Conservation (phyloP, 1,140 invertebrate species). For the Macrocentrus cingulum region DNA sequence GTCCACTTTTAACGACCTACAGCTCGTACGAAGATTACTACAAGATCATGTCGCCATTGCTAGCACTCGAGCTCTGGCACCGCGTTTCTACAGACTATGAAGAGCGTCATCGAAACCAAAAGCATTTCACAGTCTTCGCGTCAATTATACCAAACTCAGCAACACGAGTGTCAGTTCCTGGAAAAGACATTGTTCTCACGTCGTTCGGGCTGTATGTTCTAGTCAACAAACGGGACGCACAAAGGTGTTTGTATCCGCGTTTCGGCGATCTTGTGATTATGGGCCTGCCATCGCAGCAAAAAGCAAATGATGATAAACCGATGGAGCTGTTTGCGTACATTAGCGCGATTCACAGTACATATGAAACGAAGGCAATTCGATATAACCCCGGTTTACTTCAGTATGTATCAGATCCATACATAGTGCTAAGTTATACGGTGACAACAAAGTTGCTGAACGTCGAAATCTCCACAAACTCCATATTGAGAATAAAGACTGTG, state of each 20-base stretch:
- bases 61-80: constrained; percentile 45
- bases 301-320: neutral
- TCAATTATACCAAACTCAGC: constrained; percentile 35
- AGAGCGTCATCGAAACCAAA: neutral
- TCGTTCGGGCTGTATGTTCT: constrained; percentile 35
- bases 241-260: constrained; percentile 28
- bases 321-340: constrained; percentile 41
- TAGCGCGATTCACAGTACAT: too few relatives aligned
- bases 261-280: constrained; percentile 41
- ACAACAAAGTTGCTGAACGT: constrained; percentile 31
- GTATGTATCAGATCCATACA: constrained; percentile 30
- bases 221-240: constrained; percentile 26
- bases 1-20: constrained; percentile 30
- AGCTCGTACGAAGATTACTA: constrained; percentile 42
- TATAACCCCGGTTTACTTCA: constrained; percentile 40
- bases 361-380: too few relatives aligned
- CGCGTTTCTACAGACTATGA: constrained; percentile 38
- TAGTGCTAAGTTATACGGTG: constrained; percentile 37
- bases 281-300: constrained; percentile 29
- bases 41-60: constrained; percentile 32
- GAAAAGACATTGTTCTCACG: constrained; percentile 31
- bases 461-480: constrained; percentile 28
- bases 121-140: constrained; percentile 13
- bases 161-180: constrained; percentile 17
- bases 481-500: constrained; percentile 36